Base-by-base conservation (phyloP, 2,888 invertebrate species). In the Phanerotoma sp. region DNA sequence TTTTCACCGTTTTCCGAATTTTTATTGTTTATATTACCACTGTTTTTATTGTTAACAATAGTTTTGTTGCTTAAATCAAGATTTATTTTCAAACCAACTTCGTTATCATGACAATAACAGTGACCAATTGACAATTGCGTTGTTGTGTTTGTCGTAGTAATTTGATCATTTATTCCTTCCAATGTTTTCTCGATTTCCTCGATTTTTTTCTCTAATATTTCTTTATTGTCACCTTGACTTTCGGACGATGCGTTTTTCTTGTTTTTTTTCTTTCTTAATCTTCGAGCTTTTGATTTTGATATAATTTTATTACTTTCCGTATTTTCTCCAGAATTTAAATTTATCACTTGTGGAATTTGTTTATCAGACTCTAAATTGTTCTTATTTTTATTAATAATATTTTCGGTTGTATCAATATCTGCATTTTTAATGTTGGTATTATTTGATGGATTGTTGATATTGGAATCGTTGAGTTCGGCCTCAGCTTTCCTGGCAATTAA, bases 401-500 rank as follows among this genome's bases (percentile, higher is more conserved):
- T 20, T 3, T 41, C 25, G n/a, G 28, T 53, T 18, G 20, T 21
- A 15, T 10, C 45, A 18, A 37, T 28, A 10, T 18, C 35, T 20
- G 48, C 45, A 32, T 61, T 52, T 45, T 66, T n/a, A n/a, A n/a
- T n/a, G n/a, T n/a, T n/a, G n/a, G n/a, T n/a, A n/a, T n/a, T n/a
- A n/a, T n/a, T n/a, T n/a, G n/a, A n/a, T n/a, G n/a, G n/a, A n/a
- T n/a, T n/a, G n/a, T n/a, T n/a, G n/a, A n/a, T n/a, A n/a, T n/a
- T n/a, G n/a, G n/a, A n/a, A n/a, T n/a, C n/a, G n/a, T n/a, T n/a
- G n/a, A n/a, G n/a, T n/a, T n/a, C n/a, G n/a, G n/a, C 57, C 4
- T 63, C 62, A 15, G 64, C 65, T 57, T 61, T 68, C 7, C 71
- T 64, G 22, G 73, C 73, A 44, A 66, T 66, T 35, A 65, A 63